A percentile compares a stretch with the other conserved stretches of the same genome.
Conservation (phyloP, 2,113 vertebrate species). For the Mandrillus leucophaeus region DNA sequence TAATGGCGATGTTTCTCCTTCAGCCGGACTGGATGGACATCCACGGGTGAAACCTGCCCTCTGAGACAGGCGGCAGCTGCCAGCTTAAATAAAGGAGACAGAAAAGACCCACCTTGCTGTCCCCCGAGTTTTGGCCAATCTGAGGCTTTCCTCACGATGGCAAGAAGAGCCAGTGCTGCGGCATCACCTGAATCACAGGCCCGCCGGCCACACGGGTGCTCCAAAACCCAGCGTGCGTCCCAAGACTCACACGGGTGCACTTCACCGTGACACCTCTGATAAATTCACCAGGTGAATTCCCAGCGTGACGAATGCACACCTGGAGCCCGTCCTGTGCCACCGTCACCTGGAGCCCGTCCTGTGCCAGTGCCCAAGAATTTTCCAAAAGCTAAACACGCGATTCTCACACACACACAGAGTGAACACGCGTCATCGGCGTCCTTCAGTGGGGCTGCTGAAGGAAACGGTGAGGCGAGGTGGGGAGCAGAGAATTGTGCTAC, state of each 20-base stretch:
- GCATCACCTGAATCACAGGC: no score
- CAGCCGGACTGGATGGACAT: neutral
- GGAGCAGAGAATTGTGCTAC: neutral
- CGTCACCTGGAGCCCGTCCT: accelerated
- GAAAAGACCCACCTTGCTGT: no score
- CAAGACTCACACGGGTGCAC: neutral
- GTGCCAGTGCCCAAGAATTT: neutral
- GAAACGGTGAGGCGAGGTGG: accelerated
- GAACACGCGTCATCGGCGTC: accelerated
- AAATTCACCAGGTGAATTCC: neutral
- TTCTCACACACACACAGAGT: accelerated
- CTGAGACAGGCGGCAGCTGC: neutral
- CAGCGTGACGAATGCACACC: accelerated
- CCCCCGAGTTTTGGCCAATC: neutral
- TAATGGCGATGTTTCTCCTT: neutral
- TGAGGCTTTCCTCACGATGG: neutral
- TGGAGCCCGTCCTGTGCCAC: accelerated
- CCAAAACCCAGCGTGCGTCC: no score
- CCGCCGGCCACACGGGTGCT: no score
- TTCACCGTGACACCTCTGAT: accelerated
- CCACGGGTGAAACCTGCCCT: neutral
- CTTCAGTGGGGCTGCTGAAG: neutral
- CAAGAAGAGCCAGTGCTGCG: neutral
- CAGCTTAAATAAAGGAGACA: neutral
- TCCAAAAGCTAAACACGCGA: neutral